Conservation (phyloP, 2,888 invertebrate genomes). For the Drosophila pseudotakahashii region DNA sequence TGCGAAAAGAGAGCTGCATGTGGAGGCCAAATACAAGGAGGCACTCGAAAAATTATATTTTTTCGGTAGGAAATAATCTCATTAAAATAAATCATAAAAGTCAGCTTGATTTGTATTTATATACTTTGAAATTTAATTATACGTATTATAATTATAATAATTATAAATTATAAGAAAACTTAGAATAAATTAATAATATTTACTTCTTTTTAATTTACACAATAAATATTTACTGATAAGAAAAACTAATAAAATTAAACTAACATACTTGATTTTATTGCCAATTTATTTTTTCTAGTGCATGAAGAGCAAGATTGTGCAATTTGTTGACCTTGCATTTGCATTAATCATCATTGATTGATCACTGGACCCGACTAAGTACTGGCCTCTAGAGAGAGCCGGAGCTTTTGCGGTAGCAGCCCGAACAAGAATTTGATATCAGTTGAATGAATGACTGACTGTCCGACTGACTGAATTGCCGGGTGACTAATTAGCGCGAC, state of each 20-base stretch:
- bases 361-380: constrained; percentile 74
- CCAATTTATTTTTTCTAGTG: not conserved
- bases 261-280: too few species aligned
- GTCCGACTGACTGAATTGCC: constrained; percentile 42
- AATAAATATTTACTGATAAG: too few species aligned
- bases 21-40: not conserved
- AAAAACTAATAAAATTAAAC: too few species aligned
- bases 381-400: constrained; percentile 42
- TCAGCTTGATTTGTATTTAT: too few species aligned
- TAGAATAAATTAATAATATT: too few species aligned
- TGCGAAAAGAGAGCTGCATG: constrained; percentile 26
- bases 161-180: too few species aligned
- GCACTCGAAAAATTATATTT: not conserved
- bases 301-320: constrained; percentile 35
- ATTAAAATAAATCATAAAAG: too few species aligned
- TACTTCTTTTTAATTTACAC: too few species aligned
- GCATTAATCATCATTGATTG: constrained; percentile 81
- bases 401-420: constrained; percentile 57
- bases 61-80: too few species aligned
- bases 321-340: constrained; percentile 76
- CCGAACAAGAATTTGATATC: constrained; percentile 55
- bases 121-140: too few species aligned
- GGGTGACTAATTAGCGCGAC: constrained; percentile 80
- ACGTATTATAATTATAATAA: too few species aligned
- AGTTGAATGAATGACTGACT: constrained; percentile 37